Evolutionary conservation across 2,888 invertebrate species (phyloP).

Genomic region (Crepidodera aurea): DNA sequence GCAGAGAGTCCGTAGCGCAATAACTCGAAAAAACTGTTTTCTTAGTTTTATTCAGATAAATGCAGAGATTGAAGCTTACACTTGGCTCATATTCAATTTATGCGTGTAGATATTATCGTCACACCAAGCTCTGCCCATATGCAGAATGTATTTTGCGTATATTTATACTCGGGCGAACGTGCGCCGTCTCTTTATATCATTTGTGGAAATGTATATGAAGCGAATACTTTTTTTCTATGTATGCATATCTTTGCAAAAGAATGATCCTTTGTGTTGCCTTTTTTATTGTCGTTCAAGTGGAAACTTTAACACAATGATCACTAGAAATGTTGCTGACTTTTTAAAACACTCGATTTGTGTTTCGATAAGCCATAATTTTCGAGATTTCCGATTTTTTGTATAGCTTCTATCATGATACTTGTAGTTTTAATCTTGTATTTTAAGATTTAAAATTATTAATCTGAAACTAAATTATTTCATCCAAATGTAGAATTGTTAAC

Average conservation of each 20-base stretch:
- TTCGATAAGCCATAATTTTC: no score
- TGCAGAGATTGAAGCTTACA: slow-evolving; percentile 33
- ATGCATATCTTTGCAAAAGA: neutral
- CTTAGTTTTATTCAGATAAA: slow-evolving; percentile 33
- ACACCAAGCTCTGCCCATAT: slow-evolving; percentile 32
- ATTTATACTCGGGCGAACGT: slow-evolving; percentile 24
- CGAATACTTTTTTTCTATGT: neutral
- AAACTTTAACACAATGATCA: no score
- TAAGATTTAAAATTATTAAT: no score
- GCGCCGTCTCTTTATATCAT: slow-evolving; percentile 26
- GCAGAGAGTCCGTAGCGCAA: slow-evolving; percentile 9
- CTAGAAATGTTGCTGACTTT: no score
- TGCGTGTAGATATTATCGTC: slow-evolving; percentile 36
- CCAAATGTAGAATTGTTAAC: no score
- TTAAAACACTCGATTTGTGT: no score
- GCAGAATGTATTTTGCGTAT: slow-evolving; percentile 32
- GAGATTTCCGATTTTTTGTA: no score
- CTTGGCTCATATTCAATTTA: slow-evolving; percentile 37
- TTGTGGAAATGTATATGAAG: slow-evolving; percentile 27
- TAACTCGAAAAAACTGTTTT: slow-evolving; percentile 24
- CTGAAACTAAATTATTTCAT: no score
- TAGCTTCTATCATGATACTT: no score
- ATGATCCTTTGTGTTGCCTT: neutral
- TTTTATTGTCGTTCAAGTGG: no score
- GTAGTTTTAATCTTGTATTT: no score